A percentile compares a stretch with the other conserved stretches of the same genome.
Evolutionary conservation across 2,888 invertebrate genomes (phyloP).

Genomic region (Eulithis testata): DNA sequence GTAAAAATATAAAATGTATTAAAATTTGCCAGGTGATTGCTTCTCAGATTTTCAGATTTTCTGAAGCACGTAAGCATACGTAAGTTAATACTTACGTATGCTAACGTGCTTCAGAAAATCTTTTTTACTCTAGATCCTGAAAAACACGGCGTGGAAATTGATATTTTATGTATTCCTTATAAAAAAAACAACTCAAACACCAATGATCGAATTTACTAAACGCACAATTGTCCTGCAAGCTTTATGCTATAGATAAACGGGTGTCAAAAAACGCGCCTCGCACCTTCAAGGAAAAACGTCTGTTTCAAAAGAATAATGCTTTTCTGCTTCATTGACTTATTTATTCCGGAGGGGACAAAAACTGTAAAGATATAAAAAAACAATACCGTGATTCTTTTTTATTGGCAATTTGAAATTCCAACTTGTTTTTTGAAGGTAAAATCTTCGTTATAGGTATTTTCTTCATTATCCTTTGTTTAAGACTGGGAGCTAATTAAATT

Average conservation of each 20-base stretch:
- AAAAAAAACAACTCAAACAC: too few relatives aligned
- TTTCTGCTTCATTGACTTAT: slow-evolving; percentile 64
- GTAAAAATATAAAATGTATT: too few relatives aligned
- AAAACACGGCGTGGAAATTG: too few relatives aligned
- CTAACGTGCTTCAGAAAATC: too few relatives aligned
- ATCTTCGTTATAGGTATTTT: slow-evolving; percentile 2
- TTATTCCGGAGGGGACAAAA: slow-evolving; percentile 52
- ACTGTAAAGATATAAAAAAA: slow-evolving; percentile 43
- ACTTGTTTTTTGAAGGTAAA: slow-evolving; percentile 8
- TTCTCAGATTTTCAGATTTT: too few relatives aligned
- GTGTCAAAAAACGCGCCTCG: slow-evolving; percentile 47
- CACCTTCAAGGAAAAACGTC: slow-evolving; percentile 56
- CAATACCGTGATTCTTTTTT: slow-evolving; percentile 37
- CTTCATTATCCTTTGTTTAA: slow-evolving; percentile 12
- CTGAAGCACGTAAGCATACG: too few relatives aligned
- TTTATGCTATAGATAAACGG: slow-evolving; percentile 49
- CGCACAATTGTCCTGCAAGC: slow-evolving; percentile 7
- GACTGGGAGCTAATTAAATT: slow-evolving; percentile 28
- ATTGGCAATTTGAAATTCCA: slow-evolving; percentile 22
- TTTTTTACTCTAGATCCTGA: too few relatives aligned
- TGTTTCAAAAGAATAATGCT: slow-evolving; percentile 66
- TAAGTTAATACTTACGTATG: too few relatives aligned
- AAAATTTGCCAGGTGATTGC: too few relatives aligned
- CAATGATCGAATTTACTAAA: too few relatives aligned
- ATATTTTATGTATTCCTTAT: too few relatives aligned